phyloP scores from a whole-genome alignment of 2,113 vertebrate species.

The Onychostoma macrolepis region DNA sequence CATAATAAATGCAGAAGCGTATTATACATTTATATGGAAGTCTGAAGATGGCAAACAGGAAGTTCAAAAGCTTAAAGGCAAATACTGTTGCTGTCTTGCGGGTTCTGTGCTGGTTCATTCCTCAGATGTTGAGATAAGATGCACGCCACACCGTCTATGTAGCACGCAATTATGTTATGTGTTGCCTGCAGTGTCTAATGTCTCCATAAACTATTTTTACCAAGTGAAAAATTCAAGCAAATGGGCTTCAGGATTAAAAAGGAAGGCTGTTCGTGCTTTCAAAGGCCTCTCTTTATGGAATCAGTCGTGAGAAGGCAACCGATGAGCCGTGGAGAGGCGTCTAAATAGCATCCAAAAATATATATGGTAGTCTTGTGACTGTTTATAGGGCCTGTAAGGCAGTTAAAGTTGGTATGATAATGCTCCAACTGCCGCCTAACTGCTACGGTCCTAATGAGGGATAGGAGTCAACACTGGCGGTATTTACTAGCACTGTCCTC shows the following conservation, averaged over 20 bases:
- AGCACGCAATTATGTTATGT: slow-evolving; percentile 25
- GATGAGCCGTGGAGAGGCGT: slow-evolving; percentile 3
- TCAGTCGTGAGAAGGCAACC: neutral
- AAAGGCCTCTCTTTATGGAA: slow-evolving; percentile 29
- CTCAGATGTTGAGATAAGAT: slow-evolving; percentile 9
- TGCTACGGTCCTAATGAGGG: slow-evolving; percentile 16
- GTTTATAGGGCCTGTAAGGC: slow-evolving; percentile 37
- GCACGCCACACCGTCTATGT: neutral
- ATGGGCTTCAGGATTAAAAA: slow-evolving; percentile 25
- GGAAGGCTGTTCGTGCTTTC: neutral
- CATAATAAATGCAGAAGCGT: slow-evolving; percentile 10
- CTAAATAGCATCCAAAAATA: slow-evolving; percentile 26
- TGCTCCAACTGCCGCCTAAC: slow-evolving; percentile 10
- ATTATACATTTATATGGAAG: slow-evolving; percentile 16
- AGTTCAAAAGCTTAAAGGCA: slow-evolving; percentile 24
- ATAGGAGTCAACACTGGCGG: neutral
- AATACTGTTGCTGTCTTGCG: neutral
- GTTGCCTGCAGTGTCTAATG: neutral
- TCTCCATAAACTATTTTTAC: slow-evolving; percentile 34
- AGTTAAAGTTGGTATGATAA: slow-evolving; percentile 47
- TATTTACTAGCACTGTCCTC: slow-evolving; percentile 13
- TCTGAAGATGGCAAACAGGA: slow-evolving; percentile 20
- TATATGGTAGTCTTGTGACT: slow-evolving; percentile 42
- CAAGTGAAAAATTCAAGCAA: slow-evolving; percentile 19
- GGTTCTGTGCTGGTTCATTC: neutral